Evolutionary conservation across 1,140 invertebrate genomes (phyloP).

Genomic region (Colletes latitarsis): DNA sequence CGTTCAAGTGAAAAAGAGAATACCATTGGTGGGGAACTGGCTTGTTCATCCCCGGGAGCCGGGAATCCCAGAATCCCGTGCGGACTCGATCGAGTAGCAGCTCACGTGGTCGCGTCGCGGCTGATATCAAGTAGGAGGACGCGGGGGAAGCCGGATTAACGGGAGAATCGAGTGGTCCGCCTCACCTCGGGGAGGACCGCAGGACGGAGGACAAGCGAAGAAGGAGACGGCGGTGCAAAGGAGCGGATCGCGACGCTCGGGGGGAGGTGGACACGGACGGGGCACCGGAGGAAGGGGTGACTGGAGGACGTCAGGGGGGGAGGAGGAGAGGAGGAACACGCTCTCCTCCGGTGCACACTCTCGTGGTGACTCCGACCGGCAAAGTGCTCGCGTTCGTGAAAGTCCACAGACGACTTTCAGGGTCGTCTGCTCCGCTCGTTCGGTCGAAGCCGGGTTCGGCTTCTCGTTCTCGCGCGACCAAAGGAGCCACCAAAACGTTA

Average conservation of each 20-base stretch:
- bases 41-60: no score
- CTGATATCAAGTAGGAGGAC: constrained; percentile 10
- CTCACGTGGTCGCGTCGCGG: constrained; percentile 40
- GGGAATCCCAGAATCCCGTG: no score
- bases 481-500: constrained; percentile 48
- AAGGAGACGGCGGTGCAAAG: constrained; percentile 26
- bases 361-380: constrained; percentile 67
- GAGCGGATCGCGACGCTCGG: background rate
- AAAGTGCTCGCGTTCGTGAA: constrained; percentile 78
- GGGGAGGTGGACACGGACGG: background rate
- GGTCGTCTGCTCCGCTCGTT: constrained; percentile 74
- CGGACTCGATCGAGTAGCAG: background rate
- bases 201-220: constrained; percentile 51
- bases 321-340: constrained; percentile 53
- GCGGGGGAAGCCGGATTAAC: constrained; percentile 50
- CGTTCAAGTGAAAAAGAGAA: no score
- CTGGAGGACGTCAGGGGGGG: constrained; percentile 2
- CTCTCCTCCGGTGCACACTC: constrained; percentile 64
- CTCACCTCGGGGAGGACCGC: constrained; percentile 58
- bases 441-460: constrained; percentile 52
- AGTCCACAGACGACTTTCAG: constrained; percentile 78
- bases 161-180: constrained; percentile 52
- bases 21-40: no score
- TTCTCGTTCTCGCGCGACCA: constrained; percentile 33
- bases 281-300: background rate